A percentile compares a stretch with the other conserved stretches of the same genome.
These are phyloP conservation scores for Dromius quadrimaculatus DNA, from an alignment of 2,888 invertebrate species.

Conservation along the genomic window DNA sequence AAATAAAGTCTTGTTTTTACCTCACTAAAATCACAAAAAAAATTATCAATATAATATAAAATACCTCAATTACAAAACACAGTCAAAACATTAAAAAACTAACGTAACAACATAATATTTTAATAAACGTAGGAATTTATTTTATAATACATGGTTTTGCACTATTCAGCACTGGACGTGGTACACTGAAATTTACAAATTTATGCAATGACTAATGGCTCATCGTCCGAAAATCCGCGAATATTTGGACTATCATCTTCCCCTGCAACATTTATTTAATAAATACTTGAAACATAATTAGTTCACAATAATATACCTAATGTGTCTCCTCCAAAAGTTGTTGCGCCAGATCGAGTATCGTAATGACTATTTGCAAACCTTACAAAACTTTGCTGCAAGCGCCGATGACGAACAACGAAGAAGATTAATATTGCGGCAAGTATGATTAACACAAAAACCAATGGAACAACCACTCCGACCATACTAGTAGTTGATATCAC, in stretches of 20 bases:
- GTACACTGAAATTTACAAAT: constrained; percentile 39
- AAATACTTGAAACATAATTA: background rate
- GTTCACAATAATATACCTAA: constrained; percentile 69
- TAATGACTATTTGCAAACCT: constrained; percentile 88
- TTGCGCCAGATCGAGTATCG: constrained; percentile 87
- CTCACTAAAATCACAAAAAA: constrained; percentile 43
- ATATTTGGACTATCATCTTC: constrained; percentile 91
- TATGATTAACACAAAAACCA: constrained; percentile 70
- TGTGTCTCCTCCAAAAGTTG: constrained; percentile 82
- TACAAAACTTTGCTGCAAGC: constrained; percentile 82
- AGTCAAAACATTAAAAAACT: constrained; percentile 41
- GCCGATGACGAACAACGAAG: constrained; percentile 76
- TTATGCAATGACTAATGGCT: constrained; percentile 92
- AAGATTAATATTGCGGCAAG: constrained; percentile 72
- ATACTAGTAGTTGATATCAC: constrained; percentile 58
- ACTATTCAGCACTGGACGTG: constrained; percentile 49
- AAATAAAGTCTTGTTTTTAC: constrained; percentile 35
- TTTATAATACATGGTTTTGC: constrained; percentile 51
- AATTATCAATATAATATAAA: constrained; percentile 45
- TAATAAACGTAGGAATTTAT: constrained; percentile 47
- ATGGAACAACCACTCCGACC: constrained; percentile 67
- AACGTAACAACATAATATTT: constrained; percentile 42
- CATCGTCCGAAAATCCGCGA: constrained; percentile 93
- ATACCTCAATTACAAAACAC: constrained; percentile 36
- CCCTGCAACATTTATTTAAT: constrained; percentile 66